Evolutionary conservation across 2,113 vertebrate genomes (phyloP), one percentile per base, ranked within the genome.

Genomic region (Notarius lentiginosus): DNA sequence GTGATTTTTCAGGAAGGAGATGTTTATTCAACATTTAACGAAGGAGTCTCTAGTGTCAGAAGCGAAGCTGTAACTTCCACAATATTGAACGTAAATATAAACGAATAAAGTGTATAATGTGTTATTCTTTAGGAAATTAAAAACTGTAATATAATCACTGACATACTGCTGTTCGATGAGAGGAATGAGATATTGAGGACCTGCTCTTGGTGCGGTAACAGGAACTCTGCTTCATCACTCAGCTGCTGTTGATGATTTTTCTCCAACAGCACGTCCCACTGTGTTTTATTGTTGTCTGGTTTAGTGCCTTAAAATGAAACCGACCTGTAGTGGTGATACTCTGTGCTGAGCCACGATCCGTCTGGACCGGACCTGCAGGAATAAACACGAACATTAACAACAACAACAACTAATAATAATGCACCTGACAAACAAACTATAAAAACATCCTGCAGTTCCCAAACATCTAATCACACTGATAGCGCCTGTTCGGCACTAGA

Each of bases 361-460:
- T 20, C 47, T 27, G 15, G 1, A 53, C 49, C 24, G 55, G 6
- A 53, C 82, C 82, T 83, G 63, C 22, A 53, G 10, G 5, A 27
- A 82, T 7, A 82, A 55, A 55, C 47, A 24, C 18, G 10, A 53
- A 15, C 11, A 77, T 15, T n/a, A 51, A 51, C 73, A 47, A 41
- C 70, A 73, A 1, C 34, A 41, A 41, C 41, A 41, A 41, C 47
- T 2, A 2, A 0, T 1, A 47, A 73, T 51, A 51, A 53, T 0
- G 5, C 20, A 14, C 0, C 41, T 10, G 12, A 22, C 41, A 49
- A 4, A 73, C 41, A 9, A 2, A 22, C 47, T 22, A 0, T 12
- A 51, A 5, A 0, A 2, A 72, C 12, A 5, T 41, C 4, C 0
- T 4, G 47, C 1, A 18, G 1, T 76, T 7, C n/a, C 11, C n/a